These are phyloP conservation scores for Dendrocopos noguchii DNA, from an alignment of 2,113 vertebrate species.

Conservation along the genomic window DNA sequence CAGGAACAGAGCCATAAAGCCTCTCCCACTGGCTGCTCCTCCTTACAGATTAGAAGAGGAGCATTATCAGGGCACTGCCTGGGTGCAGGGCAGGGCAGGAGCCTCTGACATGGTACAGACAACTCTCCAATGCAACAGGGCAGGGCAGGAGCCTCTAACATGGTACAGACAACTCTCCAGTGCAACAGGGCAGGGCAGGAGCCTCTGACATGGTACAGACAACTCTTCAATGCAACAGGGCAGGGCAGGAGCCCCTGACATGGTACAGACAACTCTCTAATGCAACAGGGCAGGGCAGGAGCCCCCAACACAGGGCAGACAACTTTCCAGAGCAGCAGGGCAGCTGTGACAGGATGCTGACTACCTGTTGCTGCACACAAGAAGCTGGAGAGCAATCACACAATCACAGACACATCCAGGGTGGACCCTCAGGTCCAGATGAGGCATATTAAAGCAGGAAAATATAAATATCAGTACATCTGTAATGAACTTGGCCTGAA, in stretches of 20 bases:
- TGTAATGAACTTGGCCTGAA: background rate
- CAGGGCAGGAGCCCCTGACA: too few species aligned
- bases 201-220: too few species aligned
- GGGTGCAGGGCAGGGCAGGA: background rate
- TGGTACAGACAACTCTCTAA: too few species aligned
- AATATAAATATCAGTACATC: background rate
- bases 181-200: too few species aligned
- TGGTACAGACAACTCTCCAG: too few species aligned
- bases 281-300: background rate
- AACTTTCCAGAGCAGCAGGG: accelerated
- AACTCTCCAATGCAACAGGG: too few species aligned
- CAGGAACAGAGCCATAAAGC: background rate
- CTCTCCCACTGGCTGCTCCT: background rate
- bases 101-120: too few species aligned
- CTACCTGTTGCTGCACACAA: background rate
- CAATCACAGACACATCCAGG: too few species aligned
- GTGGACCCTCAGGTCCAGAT: too few species aligned
- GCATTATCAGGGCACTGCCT: background rate
- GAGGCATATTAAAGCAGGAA: background rate
- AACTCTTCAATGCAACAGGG: too few species aligned
- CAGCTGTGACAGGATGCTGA: background rate
- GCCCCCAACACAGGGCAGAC: accelerated
- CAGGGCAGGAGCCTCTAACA: too few species aligned
- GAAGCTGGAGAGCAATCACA: background rate
- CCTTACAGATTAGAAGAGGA: background rate